Evolutionary conservation across 2,888 invertebrate species (phyloP), one percentile per base, ranked within the genome.

Genomic region (Margaritifera margaritifera): DNA sequence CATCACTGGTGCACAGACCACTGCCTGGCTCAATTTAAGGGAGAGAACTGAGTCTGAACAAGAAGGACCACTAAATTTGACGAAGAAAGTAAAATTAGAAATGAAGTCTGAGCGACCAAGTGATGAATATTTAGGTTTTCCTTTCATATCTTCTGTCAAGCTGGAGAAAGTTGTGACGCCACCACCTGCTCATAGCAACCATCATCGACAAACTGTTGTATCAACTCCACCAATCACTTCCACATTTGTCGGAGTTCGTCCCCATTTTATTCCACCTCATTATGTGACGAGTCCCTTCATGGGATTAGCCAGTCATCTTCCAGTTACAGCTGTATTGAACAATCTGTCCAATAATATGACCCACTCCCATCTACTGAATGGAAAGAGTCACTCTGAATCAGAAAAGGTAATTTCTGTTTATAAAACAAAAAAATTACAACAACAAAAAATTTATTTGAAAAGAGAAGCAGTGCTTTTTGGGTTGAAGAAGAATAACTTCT

Each of bases 51-150:
- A 74, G 4, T 67, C 62, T 22, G 82, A 80, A 66, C 81, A 84
- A 72, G 96, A 96, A 88, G 93, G 95, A 2, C 97, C 97, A 1
- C 92, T 97, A 58, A 97, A 97, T 91, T 92, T 97, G 65, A 94
- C 94, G 85, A 97, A 96, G 90, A 96, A 96, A 69, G 94, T 96
- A 84, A 71, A 77, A 50, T 80, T 80, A 65, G 58, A 50, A 42
- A 64, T 66, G 20, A 77, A 72, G 64, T 27, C 65, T n/a, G 75
- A 75, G 60, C 62, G 61, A 59, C 54, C 54, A 22, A n/a, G 25
- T 24, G 71, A 69, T 18, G 74, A 74, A 19, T 68, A 42, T 42
- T 42, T 42, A 42, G 42, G 42, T 42, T 42, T 15, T 42, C 42
- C 42, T 42, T 42, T 42, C 15, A 15, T 42, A 15, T 42, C 42